phyloP scores from a whole-genome alignment of 92 coral and sea anemone species.

The Plumapathes pennacea region DNA sequence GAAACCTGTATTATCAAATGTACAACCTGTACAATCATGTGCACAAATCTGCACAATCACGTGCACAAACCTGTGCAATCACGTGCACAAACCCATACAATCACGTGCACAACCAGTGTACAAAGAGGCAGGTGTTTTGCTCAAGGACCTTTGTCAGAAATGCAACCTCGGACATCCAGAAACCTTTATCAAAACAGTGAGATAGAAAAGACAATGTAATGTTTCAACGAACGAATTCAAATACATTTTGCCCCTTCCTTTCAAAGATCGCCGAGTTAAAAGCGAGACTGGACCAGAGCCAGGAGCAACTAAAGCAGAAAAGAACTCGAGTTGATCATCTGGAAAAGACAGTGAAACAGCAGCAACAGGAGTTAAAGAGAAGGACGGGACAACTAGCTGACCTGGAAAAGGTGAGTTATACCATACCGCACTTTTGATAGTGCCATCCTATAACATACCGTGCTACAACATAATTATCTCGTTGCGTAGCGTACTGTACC shows the following conservation, averaged over 20 bases:
- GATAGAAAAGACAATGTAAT: background rate
- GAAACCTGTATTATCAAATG: too few species aligned
- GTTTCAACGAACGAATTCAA: background rate
- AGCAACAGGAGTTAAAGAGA: slow-evolving; percentile 90
- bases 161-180: background rate
- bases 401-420: slow-evolving; percentile 80
- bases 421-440: too few species aligned
- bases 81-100: too few species aligned
- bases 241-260: background rate
- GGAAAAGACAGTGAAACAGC: slow-evolving; percentile 90
- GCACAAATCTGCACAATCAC: too few species aligned
- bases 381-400: slow-evolving; percentile 81
- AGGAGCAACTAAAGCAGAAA: slow-evolving; percentile 77
- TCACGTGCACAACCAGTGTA: too few species aligned
- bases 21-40: too few species aligned
- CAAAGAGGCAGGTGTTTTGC: too few species aligned
- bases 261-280: slow-evolving; percentile 76
- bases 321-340: slow-evolving; percentile 74
- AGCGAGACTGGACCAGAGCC: slow-evolving; percentile 85
- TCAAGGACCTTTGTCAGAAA: background rate
- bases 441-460: too few species aligned
- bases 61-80: too few species aligned
- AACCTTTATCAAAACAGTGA: background rate
- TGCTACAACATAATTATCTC: too few species aligned
- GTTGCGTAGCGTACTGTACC: too few species aligned